Percentiles rank a stretch among this genome's conserved stretches.
Evolutionary conservation across 1,140 invertebrate species (phyloP).

Genomic region (Conus ventricosus): DNA sequence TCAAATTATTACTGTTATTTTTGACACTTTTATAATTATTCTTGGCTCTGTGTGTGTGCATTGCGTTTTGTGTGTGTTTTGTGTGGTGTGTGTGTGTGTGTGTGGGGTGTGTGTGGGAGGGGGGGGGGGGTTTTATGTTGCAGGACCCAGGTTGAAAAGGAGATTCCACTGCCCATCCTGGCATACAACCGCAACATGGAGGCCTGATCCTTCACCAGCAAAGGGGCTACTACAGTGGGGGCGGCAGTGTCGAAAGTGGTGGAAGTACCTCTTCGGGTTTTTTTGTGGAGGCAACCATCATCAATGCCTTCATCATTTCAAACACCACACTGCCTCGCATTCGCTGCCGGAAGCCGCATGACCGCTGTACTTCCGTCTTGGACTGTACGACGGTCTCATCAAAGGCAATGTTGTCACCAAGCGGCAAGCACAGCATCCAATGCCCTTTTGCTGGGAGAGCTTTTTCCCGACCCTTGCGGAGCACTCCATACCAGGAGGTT

Average conservation of each 20-base stretch:
- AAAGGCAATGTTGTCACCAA: not conserved
- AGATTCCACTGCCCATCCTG: not conserved
- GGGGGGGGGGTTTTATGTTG: too few species aligned
- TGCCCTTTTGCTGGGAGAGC: not conserved
- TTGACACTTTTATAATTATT: too few species aligned
- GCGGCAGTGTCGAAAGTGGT: constrained; percentile 13
- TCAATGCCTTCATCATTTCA: constrained; percentile 10
- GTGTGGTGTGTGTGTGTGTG: too few species aligned
- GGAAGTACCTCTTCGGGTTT: constrained; percentile 14
- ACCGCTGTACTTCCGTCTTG: constrained; percentile 6
- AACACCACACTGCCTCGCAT: not conserved
- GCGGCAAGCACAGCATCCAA: not conserved
- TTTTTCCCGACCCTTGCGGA: not conserved
- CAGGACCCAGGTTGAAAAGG: not conserved
- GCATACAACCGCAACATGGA: constrained; percentile 21
- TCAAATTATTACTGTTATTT: too few species aligned
- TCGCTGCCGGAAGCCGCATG: not conserved
- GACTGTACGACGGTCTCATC: not conserved
- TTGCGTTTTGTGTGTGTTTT: too few species aligned
- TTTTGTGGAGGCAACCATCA: not conserved
- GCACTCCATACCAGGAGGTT: not conserved
- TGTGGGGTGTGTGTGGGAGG: too few species aligned
- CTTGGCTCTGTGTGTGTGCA: too few species aligned
- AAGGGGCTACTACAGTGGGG: not conserved
- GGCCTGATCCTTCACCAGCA: constrained; percentile 1